Conservation (phyloP, 2,113 vertebrate genomes). For the Probosciger aterrimus region DNA sequence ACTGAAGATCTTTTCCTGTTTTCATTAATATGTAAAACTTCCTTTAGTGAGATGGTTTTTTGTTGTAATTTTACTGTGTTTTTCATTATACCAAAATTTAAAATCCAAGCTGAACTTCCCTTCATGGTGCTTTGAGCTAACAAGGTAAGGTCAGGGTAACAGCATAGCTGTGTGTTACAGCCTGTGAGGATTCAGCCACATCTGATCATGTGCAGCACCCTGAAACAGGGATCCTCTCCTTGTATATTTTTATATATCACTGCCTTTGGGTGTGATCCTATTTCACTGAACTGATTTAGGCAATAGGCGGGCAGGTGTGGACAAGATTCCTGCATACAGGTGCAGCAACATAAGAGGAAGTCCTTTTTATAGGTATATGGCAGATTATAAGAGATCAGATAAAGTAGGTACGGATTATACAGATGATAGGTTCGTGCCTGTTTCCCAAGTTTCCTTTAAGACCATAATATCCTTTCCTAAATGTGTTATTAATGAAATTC, state of each 20-base stretch:
- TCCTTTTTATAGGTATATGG: background rate
- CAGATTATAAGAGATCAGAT: background rate
- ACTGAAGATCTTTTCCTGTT: background rate
- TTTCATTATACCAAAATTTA: background rate
- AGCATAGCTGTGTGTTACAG: background rate
- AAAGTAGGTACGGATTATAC: background rate
- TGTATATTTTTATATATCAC: background rate
- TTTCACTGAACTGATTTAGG: background rate
- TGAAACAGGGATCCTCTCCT: background rate
- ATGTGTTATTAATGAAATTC: background rate
- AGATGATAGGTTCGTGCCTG: background rate
- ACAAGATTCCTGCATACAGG: background rate
- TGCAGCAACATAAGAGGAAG: background rate
- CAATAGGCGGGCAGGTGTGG: background rate
- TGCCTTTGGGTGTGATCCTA: background rate
- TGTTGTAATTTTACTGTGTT: background rate
- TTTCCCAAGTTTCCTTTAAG: background rate
- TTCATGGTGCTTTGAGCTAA: background rate
- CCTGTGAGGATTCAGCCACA: background rate
- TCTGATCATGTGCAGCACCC: background rate
- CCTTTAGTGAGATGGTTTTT: background rate
- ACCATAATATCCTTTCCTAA: background rate
- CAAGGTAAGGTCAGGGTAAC: background rate
- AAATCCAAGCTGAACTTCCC: background rate
- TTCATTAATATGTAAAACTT: background rate